These are phyloP conservation scores for Salvator merianae DNA, from an alignment of 2,113 vertebrate genomes.

Conservation along the genomic window DNA sequence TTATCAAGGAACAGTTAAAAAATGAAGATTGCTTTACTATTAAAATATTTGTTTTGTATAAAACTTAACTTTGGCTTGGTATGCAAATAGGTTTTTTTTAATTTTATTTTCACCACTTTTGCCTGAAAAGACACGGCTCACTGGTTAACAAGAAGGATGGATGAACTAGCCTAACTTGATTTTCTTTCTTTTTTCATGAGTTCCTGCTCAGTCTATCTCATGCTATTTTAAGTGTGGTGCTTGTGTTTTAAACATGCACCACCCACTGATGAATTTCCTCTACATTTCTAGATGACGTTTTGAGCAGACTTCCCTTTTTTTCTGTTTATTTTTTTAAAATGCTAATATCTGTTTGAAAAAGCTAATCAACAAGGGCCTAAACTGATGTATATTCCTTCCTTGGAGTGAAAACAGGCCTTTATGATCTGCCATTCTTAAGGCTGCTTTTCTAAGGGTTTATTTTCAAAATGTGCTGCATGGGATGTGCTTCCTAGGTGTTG, in stretches of 20 bases:
- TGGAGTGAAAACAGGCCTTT: no score
- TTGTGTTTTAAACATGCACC: no score
- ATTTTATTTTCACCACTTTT: not conserved
- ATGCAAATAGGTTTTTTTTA: not conserved
- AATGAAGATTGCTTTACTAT: constrained; percentile 9
- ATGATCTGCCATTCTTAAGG: no score
- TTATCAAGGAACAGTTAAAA: not conserved
- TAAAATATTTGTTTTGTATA: not conserved
- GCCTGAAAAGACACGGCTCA: not conserved
- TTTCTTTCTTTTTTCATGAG: no score
- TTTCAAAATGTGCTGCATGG: not conserved
- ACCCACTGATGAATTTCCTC: no score
- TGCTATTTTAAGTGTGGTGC: not conserved
- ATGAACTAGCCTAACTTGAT: not conserved
- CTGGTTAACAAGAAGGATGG: not conserved
- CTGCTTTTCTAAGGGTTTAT: not conserved
- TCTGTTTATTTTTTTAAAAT: no score
- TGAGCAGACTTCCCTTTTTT: no score
- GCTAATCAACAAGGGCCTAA: no score
- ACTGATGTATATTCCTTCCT: not conserved
- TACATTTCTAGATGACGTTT: not conserved
- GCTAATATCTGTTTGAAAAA: no score
- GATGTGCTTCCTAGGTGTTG: no score
- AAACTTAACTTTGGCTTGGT: not conserved
- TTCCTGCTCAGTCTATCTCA: no score